Percentiles rank a stretch among this genome's conserved stretches.
These are phyloP conservation scores for Brachypterus glaber DNA, from an alignment of 2,888 invertebrate genomes.

Conservation along the genomic window DNA sequence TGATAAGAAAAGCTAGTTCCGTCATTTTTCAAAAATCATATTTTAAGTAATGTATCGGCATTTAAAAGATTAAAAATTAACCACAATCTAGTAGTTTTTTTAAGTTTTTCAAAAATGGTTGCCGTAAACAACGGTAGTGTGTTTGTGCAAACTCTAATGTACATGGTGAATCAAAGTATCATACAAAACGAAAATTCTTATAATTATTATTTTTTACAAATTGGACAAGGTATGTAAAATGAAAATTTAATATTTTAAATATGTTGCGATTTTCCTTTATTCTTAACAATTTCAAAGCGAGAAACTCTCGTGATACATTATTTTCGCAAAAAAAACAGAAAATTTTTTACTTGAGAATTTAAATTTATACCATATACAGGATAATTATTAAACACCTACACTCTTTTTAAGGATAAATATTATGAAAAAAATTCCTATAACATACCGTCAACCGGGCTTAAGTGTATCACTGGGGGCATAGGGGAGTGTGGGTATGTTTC, in stretches of 20 bases:
- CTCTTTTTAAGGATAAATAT: too few species aligned
- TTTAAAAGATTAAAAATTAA: too few species aligned
- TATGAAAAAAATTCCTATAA: too few species aligned
- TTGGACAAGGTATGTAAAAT: slow-evolving; percentile 35
- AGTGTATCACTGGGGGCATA: too few species aligned
- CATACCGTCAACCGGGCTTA: too few species aligned
- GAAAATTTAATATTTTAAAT: background rate
- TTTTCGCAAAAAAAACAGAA: too few species aligned
- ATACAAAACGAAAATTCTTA: slow-evolving; percentile 33
- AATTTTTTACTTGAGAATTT: too few species aligned
- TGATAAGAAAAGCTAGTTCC: slow-evolving; percentile 23
- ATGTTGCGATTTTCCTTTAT: too few species aligned
- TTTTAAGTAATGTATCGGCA: slow-evolving; percentile 9
- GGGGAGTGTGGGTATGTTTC: too few species aligned
- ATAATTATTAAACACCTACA: too few species aligned
- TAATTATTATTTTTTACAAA: slow-evolving; percentile 38
- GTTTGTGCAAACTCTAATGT: slow-evolving; percentile 32
- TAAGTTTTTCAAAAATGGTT: slow-evolving; percentile 18
- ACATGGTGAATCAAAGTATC: slow-evolving; percentile 33
- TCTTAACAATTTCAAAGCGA: background rate
- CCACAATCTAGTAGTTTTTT: background rate
- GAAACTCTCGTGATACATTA: background rate
- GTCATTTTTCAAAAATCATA: slow-evolving; percentile 19
- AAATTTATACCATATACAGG: too few species aligned
- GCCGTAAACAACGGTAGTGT: slow-evolving; percentile 29